Conservation (phyloP, 92 coral and sea anemone genomes). For the Porites cylindrica region DNA sequence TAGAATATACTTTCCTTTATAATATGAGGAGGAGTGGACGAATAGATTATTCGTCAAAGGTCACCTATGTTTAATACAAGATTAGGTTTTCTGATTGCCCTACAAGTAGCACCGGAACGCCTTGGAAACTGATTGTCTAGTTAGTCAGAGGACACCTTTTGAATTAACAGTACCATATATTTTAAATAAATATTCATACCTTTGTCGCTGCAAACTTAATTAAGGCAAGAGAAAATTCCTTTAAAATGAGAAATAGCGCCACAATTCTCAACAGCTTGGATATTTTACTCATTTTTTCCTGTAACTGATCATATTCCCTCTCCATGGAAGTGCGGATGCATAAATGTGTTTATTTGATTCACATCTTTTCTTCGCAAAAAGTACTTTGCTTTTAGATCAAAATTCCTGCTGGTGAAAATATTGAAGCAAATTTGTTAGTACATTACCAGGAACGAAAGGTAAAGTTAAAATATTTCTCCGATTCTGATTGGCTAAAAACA, state of each 20-base stretch:
- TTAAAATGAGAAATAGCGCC: background rate
- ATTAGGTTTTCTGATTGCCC: too few species aligned
- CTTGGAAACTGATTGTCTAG: background rate
- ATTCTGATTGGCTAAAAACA: too few species aligned
- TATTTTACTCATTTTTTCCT: background rate
- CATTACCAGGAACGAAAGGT: background rate
- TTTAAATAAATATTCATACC: slow-evolving; percentile 15
- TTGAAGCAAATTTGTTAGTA: background rate
- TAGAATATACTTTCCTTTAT: too few species aligned
- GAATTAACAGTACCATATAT: background rate
- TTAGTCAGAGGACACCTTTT: background rate
- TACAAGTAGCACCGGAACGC: too few species aligned
- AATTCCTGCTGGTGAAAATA: background rate
- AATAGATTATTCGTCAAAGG: too few species aligned
- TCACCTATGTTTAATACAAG: too few species aligned
- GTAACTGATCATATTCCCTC: background rate
- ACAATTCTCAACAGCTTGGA: background rate
- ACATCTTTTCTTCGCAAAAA: slow-evolving; percentile 1
- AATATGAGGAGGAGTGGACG: too few species aligned
- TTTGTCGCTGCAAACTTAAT: slow-evolving; percentile 28
- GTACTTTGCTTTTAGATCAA: background rate
- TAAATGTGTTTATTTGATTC: background rate
- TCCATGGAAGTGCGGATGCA: background rate
- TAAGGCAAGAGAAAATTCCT: background rate
- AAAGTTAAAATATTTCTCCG: too few species aligned